Evolutionary conservation across 92 coral and sea anemone genomes (phyloP).

Genomic region (Virgularia gustaviana): DNA sequence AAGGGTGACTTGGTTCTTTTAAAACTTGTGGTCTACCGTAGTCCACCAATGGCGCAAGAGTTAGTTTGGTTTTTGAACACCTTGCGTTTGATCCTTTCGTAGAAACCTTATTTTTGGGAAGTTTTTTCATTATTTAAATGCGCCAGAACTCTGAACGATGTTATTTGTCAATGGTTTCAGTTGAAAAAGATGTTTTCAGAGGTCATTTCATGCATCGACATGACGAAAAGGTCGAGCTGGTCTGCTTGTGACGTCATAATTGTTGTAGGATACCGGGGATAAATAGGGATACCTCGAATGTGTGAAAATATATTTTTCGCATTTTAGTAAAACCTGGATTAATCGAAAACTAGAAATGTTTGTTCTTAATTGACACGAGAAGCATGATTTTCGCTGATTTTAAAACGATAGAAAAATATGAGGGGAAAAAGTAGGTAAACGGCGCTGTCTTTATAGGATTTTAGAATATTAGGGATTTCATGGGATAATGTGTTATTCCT

Average conservation of each 20-base stretch:
- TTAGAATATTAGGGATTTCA: too few relatives aligned
- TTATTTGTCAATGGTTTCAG: background rate
- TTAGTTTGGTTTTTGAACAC: constrained; percentile 27
- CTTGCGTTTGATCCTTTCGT: constrained; percentile 22
- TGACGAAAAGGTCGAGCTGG: background rate
- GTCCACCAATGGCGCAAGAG: constrained; percentile 35
- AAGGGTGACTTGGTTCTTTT: constrained; percentile 37
- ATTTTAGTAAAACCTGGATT: background rate
- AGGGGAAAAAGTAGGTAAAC: too few relatives aligned
- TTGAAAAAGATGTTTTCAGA: background rate
- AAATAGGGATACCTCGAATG: background rate
- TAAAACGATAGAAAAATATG: too few relatives aligned
- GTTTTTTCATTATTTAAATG: constrained; percentile 31
- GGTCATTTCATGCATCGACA: background rate
- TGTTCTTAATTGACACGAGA: background rate
- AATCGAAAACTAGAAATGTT: too few relatives aligned
- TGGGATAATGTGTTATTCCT: too few relatives aligned
- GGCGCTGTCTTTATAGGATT: too few relatives aligned
- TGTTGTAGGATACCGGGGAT: background rate
- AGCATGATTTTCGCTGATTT: too few relatives aligned
- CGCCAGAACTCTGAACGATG: background rate
- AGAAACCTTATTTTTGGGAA: constrained; percentile 26
- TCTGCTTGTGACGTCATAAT: constrained; percentile 24
- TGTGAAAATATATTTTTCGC: background rate
- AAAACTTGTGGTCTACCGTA: constrained; percentile 37